Evolutionary conservation across 2,888 invertebrate genomes (phyloP).

Genomic region (Agrochola circellaris): DNA sequence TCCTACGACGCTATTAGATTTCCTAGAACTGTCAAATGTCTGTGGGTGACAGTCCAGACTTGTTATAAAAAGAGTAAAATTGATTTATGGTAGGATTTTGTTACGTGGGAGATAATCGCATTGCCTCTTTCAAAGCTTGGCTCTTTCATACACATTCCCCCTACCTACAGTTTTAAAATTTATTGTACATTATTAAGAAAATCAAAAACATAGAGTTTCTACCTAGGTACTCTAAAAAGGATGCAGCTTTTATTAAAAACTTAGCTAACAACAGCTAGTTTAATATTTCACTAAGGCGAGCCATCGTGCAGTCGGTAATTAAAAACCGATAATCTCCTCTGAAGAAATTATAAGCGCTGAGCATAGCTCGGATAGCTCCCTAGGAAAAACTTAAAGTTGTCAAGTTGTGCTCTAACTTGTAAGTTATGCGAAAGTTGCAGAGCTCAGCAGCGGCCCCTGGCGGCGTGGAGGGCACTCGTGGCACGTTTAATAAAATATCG

Average conservation of each 20-base stretch:
- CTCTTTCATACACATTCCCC: too few relatives aligned
- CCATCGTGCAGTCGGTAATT: slow-evolving; percentile 70
- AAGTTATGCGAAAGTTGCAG: slow-evolving; percentile 69
- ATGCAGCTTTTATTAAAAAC: slow-evolving; percentile 37
- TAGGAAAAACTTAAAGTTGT: slow-evolving; percentile 69
- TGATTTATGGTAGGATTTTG: too few relatives aligned
- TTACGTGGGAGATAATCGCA: too few relatives aligned
- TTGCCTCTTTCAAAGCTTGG: too few relatives aligned
- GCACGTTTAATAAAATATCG: slow-evolving; percentile 16
- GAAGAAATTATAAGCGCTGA: slow-evolving; percentile 63
- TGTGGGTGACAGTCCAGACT: too few relatives aligned
- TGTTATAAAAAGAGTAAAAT: too few relatives aligned
- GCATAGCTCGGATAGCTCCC: slow-evolving; percentile 37
- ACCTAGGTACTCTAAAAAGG: not conserved
- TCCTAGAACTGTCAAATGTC: too few relatives aligned
- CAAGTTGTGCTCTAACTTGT: slow-evolving; percentile 62
- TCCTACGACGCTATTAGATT: too few relatives aligned
- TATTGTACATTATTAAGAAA: not conserved
- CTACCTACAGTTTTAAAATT: too few relatives aligned
- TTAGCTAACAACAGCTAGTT: slow-evolving; percentile 29
- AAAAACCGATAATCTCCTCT: slow-evolving; percentile 79
- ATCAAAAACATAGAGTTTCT: not conserved
- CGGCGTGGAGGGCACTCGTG: slow-evolving; percentile 29
- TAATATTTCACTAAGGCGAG: slow-evolving; percentile 53
- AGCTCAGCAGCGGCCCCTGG: slow-evolving; percentile 40